Conservation (phyloP, 1,140 invertebrate species). For the Agrypnia vestita region DNA sequence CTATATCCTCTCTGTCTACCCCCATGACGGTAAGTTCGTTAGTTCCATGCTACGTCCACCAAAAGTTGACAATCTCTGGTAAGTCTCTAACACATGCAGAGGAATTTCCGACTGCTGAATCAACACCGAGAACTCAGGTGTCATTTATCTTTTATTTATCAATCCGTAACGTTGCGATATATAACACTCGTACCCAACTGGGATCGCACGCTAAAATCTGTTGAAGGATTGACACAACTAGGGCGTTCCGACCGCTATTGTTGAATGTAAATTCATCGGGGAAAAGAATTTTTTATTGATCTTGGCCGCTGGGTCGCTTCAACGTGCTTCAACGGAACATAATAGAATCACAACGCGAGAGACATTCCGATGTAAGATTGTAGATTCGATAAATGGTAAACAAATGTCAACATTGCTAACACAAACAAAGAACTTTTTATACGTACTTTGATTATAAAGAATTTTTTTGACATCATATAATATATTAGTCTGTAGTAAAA, state of each 20-base stretch:
- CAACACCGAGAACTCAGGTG: conserved; percentile 20
- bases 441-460: too few relatives aligned
- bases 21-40: too few relatives aligned
- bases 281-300: conserved; percentile 32
- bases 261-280: conserved; percentile 37
- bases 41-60: not conserved
- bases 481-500: too few relatives aligned
- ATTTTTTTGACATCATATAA: too few relatives aligned
- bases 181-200: not conserved
- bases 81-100: not conserved
- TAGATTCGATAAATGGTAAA: conserved; percentile 24
- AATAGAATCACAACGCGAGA: conserved; percentile 26
- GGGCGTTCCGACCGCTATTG: conserved; percentile 33
- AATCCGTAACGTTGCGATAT: conserved; percentile 14
- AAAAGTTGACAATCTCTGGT: conserved; percentile 8
- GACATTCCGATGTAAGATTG: conserved; percentile 16
- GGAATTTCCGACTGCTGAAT: conserved; percentile 9
- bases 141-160: conserved; percentile 35
- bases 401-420: not conserved
- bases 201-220: conserved; percentile 13
- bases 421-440: too few relatives aligned
- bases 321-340: not conserved
- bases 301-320: conserved; percentile 16
- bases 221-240: conserved; percentile 47
- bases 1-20: too few relatives aligned